phyloP scores from a whole-genome alignment of 2,888 invertebrate species.

The Orthosia cruda region DNA sequence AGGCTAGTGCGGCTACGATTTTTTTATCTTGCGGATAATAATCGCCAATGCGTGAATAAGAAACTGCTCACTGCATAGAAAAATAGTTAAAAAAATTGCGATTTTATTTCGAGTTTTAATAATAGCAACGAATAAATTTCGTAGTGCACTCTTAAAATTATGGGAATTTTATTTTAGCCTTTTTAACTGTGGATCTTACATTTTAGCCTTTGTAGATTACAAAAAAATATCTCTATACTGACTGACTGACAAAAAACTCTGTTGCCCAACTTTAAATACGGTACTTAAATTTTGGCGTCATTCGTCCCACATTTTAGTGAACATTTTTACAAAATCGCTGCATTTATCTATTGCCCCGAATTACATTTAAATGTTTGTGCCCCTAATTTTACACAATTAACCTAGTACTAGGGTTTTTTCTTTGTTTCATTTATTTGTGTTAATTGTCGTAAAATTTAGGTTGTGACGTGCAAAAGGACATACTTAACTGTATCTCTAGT shows the following conservation, averaged over 20 bases:
- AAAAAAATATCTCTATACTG: background rate
- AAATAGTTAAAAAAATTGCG: too few relatives aligned
- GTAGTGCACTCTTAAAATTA: too few relatives aligned
- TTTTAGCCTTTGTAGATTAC: too few relatives aligned
- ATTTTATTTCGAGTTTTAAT: too few relatives aligned
- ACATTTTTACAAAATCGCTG: conserved; percentile 69
- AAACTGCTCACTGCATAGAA: too few relatives aligned
- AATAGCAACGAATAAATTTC: too few relatives aligned
- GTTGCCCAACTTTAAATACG: background rate
- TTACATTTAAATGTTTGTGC: conserved; percentile 87
- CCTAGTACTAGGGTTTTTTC: conserved; percentile 71
- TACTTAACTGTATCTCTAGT: background rate
- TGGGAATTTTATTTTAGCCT: too few relatives aligned
- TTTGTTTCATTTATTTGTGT: conserved; percentile 83
- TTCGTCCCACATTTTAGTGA: conserved; percentile 59
- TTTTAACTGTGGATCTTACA: too few relatives aligned
- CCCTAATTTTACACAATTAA: conserved; percentile 82
- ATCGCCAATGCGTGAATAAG: too few relatives aligned
- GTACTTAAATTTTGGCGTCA: conserved; percentile 50
- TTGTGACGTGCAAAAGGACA: conserved; percentile 69
- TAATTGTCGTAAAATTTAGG: conserved; percentile 84
- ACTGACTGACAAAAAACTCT: background rate
- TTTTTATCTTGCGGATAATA: too few relatives aligned
- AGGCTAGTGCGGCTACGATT: too few relatives aligned
- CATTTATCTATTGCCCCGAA: conserved; percentile 79